Evolutionary conservation across 1,140 invertebrate species (phyloP).

Genomic region (Lineus longissimus): DNA sequence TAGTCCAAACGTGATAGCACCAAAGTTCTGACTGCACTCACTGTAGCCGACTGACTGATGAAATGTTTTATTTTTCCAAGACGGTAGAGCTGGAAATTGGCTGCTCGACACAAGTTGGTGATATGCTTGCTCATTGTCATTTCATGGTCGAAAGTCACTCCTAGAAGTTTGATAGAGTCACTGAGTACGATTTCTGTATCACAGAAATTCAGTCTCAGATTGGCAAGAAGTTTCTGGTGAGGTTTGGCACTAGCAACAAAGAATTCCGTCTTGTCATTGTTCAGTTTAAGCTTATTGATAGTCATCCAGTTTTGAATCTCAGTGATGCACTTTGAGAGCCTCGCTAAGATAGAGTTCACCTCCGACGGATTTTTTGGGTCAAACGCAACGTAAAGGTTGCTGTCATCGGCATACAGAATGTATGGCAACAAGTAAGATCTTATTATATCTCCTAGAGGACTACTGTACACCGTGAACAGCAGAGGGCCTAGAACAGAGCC

Average conservation of each 20-base stretch:
- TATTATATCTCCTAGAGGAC: background rate
- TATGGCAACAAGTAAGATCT: background rate
- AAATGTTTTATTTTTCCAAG: background rate
- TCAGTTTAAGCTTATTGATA: background rate
- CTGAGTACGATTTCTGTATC: background rate
- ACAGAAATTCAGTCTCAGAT: constrained; percentile 2
- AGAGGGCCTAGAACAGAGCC: background rate
- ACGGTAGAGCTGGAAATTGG: background rate
- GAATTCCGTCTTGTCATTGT: background rate
- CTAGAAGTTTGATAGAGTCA: background rate
- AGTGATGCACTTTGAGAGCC: background rate
- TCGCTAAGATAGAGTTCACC: background rate
- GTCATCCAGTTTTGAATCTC: background rate
- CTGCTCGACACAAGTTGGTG: background rate
- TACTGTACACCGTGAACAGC: background rate
- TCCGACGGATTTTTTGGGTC: background rate
- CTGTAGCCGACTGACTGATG: background rate
- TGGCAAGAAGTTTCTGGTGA: background rate
- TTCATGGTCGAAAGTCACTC: background rate
- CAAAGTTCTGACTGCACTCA: background rate
- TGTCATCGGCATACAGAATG: background rate
- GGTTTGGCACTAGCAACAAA: background rate
- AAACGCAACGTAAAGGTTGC: background rate
- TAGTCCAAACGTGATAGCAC: background rate
- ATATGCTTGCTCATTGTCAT: background rate